Evolutionary conservation across 2,797 vertebrate species (phyloP).

Genomic region (Morelia viridis): DNA sequence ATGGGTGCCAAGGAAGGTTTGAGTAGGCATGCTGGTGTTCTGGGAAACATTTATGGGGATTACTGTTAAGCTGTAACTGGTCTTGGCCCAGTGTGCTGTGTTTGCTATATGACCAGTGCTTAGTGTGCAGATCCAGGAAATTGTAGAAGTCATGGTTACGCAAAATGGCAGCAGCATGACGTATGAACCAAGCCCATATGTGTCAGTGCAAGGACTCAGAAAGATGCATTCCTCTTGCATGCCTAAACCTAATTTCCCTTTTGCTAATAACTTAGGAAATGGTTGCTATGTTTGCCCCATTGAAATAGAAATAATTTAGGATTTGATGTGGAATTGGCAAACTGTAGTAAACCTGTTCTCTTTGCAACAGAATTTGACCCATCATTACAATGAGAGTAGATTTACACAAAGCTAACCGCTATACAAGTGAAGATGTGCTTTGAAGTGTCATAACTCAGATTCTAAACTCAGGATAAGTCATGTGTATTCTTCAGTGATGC

Average conservation of each 20-base stretch:
- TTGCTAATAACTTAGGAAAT: not conserved
- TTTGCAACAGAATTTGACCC: not conserved
- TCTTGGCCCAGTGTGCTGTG: not conserved
- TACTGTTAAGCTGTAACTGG: not conserved
- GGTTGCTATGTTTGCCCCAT: not conserved
- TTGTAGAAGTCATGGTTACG: too few species aligned
- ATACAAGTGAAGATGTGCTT: not conserved
- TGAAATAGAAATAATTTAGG: not conserved
- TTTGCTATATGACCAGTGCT: too few species aligned
- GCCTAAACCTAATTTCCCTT: not conserved
- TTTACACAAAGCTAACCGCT: not conserved
- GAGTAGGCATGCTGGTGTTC: not conserved
- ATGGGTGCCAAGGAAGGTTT: not conserved
- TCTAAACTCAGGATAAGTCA: not conserved
- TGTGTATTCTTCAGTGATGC: not conserved
- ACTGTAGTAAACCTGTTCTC: not conserved
- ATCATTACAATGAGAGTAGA: not conserved
- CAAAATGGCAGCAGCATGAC: too few species aligned
- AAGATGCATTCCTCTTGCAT: too few species aligned
- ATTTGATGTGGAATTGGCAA: not conserved
- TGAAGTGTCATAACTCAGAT: not conserved
- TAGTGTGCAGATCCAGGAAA: too few species aligned
- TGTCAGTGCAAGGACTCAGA: too few species aligned
- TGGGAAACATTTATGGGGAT: not conserved
- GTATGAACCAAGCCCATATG: too few species aligned